Evolutionary conservation across 2,113 vertebrate genomes (phyloP).

Genomic region (Leuciscus idus): DNA sequence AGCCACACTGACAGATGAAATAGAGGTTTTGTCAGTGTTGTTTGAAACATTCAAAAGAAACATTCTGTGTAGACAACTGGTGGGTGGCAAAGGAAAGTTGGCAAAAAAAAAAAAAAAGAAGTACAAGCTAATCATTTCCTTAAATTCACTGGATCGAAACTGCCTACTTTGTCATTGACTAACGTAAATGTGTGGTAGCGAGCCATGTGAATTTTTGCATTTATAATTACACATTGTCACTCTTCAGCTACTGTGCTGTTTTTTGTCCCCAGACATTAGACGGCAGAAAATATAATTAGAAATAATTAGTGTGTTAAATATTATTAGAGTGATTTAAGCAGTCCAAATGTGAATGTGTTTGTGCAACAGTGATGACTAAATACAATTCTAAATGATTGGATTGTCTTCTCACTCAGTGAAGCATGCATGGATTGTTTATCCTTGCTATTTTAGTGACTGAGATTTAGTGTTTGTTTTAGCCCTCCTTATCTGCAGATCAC

Average conservation of each 20-base stretch:
- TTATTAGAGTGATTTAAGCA: not conserved
- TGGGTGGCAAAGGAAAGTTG: not conserved
- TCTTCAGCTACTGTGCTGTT: too few species aligned
- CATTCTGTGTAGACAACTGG: not conserved
- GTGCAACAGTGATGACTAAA: not conserved
- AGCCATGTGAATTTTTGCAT: not conserved
- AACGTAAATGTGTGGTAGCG: not conserved
- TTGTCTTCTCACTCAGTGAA: not conserved
- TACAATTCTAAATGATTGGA: not conserved
- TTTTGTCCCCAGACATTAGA: too few species aligned
- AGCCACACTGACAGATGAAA: conserved; percentile 33
- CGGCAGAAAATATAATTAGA: not conserved
- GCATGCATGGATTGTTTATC: not conserved
- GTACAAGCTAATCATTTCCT: not conserved
- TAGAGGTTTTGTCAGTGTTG: conserved; percentile 26
- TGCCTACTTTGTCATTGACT: not conserved
- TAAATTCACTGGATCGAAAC: not conserved
- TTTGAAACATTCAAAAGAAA: conserved; percentile 1
- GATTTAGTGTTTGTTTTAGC: conserved; percentile 19
- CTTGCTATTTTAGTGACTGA: not conserved
- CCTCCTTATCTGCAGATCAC: not conserved
- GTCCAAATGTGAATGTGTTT: not conserved
- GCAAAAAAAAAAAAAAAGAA: not conserved
- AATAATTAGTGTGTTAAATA: not conserved
- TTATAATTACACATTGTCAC: not conserved